Evolutionary conservation across 30 jellyfish, hydroid and myxozoan genomes (phyloP), one percentile per base, ranked within the genome.

Genomic region (Hydra vulgaris): DNA sequence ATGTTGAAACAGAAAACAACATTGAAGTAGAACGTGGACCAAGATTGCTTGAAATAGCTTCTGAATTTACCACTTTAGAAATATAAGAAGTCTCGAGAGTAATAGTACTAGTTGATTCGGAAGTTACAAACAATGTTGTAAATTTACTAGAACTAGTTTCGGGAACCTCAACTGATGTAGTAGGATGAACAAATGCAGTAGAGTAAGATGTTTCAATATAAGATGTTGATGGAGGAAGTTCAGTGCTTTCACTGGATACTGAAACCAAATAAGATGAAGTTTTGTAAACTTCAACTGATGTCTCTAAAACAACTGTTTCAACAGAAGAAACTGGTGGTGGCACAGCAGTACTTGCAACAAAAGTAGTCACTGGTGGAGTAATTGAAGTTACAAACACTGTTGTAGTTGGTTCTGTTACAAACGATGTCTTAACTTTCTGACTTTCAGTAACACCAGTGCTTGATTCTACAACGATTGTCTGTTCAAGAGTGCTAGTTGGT

Each of bases 141-240:
- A 3, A 68, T n/a, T 5, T 68, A n/a, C 26, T n/a, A 15, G 75
- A 68, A 68, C 5, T 8, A 4, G 75, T 23, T 68, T 68, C 27
- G 16, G 75, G 75, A 3, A 16, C 8, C 8, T 20, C 25, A 3
- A 20, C 27, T 20, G 75, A n/a, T n/a, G 26, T 68, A 3, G 75
- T 68, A 8, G 75, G 25, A 8, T 68, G 7, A 1, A 68, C 27
- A 68, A 68, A 68, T 15, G 75, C 16, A 15, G 75, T 68, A 8
- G 27, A 3, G 25, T 3, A 20, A n/a, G 75, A 8, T 3, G 75
- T n/a, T 40, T 40, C 61, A 68, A 3, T n/a, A 68, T 3, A 7
- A 3, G 90, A 53, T 23, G 90, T 79, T 54, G 89, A 70, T 26
- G 87, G 75, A 68, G 75, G 75, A 7, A 1, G 25, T 3, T 3